These are phyloP conservation scores for Palythoa grandiflora DNA, from an alignment of 92 coral and sea anemone species.

Conservation along the genomic window DNA sequence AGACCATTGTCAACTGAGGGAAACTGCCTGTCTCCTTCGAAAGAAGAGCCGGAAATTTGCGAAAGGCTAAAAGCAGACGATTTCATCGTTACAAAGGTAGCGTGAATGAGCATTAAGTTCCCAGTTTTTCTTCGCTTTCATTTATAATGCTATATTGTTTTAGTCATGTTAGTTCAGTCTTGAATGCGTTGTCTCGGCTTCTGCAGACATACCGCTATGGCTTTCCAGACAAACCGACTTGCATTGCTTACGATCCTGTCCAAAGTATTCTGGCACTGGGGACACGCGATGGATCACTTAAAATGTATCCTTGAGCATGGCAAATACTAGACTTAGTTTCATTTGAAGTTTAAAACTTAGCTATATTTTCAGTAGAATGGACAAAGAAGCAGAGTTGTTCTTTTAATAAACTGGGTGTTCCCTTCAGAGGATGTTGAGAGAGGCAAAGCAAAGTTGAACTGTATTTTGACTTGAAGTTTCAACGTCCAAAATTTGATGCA, in stretches of 20 bases:
- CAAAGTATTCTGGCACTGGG: conserved; percentile 93
- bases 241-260: conserved; percentile 92
- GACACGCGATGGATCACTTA: conserved; percentile 82
- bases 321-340: conserved; percentile 20
- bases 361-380: neutral
- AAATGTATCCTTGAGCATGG: conserved; percentile 87
- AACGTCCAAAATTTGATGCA: neutral
- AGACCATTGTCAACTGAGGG: conserved; percentile 33
- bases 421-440: neutral
- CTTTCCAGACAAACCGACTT: conserved; percentile 96
- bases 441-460: conserved; percentile 1
- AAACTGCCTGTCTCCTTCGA: neutral
- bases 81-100: conserved; percentile 86
- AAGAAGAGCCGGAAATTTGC: conserved; percentile 73
- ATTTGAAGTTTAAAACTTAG: conserved; percentile 31
- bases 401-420: conserved; percentile 24
- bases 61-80: conserved; percentile 88
- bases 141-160: neutral
- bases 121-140: conserved; percentile 10
- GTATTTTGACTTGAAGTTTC: neutral
- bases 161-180: neutral
- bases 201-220: conserved; percentile 94
- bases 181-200: conserved; percentile 7
- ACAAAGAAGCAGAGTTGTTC: neutral
- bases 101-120: neutral